Base-by-base conservation (phyloP, 2,797 vertebrate genomes). In the Sebastes trivittatus region DNA sequence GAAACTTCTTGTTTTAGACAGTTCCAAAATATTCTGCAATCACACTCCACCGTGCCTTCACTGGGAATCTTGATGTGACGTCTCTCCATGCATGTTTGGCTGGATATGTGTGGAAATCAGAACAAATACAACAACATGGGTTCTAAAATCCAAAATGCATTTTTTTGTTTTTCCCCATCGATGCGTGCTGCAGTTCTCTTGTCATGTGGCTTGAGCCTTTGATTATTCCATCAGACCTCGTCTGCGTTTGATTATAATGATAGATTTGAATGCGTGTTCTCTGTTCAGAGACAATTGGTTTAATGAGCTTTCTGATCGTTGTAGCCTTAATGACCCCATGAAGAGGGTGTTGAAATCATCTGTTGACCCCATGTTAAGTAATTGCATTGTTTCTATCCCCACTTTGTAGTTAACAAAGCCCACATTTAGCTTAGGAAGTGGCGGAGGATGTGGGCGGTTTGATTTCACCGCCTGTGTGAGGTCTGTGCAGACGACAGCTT, bases 221-320 rank as follows among this genome's bases (percentile, higher is more conserved):
- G 11, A 16, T 27, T 61, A 29, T 42, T 65, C 49, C 55, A 56
- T 56, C 36, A 75, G 81, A 66, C 78, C 42, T 5, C 3, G 75
- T 77, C 67, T 34, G 67, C 59, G 29, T 83, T 82, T 91, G 86
- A 90, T 90, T 88, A 70, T 81, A 85, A 83, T 83, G 65, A 84
- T 68, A 75, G 68, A 71, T 87, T 86, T 77, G 71, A 86, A 85
- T 87, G 75, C 32, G 6, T 59, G 11, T 14, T 46, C 34, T 67
- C 46, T 59, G 23, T 42, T 67, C 8, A 36, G 32, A 38, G n/a
- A 67, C 25, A 30, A 46, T 20, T 22, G 46, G 23, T 7, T 2
- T 14, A 22, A 27, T 38, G 16, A 1, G 30, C 22, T 68, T 68
- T 61, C 55, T 46, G 54, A 69, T 52, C 38, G 25, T 34, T 23